These are phyloP conservation scores for Lochmaea crataegi DNA, from an alignment of 2,888 invertebrate genomes.

Conservation along the genomic window DNA sequence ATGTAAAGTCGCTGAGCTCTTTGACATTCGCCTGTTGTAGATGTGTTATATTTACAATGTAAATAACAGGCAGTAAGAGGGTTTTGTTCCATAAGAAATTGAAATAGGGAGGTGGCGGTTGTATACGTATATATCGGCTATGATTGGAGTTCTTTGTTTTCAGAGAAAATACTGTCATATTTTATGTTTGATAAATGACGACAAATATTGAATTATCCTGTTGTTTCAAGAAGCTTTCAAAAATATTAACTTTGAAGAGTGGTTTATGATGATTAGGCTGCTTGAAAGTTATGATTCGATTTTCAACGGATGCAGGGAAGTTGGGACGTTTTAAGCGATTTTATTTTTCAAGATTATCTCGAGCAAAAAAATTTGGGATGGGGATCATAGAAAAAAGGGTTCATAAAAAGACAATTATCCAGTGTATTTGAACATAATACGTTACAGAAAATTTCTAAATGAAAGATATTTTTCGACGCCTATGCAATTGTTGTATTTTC, in stretches of 20 bases:
- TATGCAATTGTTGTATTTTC: slow-evolving; percentile 9
- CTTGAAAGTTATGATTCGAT: background rate
- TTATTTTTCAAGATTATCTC: too few relatives aligned
- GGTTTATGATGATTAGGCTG: background rate
- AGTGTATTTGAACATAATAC: too few relatives aligned
- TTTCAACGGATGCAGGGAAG: too few relatives aligned
- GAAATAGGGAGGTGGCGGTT: slow-evolving; percentile 16
- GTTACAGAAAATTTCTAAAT: too few relatives aligned
- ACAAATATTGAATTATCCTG: slow-evolving; percentile 35
- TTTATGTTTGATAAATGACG: slow-evolving; percentile 29
- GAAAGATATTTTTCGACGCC: background rate
- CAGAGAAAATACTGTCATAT: slow-evolving; percentile 26
- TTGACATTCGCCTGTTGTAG: slow-evolving; percentile 22
- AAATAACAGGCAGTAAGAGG: slow-evolving; percentile 26
- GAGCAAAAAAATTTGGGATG: too few relatives aligned
- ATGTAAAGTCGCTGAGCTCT: slow-evolving; percentile 11
- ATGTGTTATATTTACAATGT: slow-evolving; percentile 30
- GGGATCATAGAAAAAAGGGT: too few relatives aligned
- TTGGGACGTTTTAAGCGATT: too few relatives aligned
- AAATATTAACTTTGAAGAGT: slow-evolving; percentile 20
- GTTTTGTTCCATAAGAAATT: slow-evolving; percentile 28
- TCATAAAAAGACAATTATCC: too few relatives aligned
- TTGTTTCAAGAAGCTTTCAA: slow-evolving; percentile 20
- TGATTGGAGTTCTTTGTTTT: slow-evolving; percentile 33
- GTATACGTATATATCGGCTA: slow-evolving; percentile 10